Conservation (phyloP, 2,888 invertebrate species). For the Ctenicera cuprea region DNA sequence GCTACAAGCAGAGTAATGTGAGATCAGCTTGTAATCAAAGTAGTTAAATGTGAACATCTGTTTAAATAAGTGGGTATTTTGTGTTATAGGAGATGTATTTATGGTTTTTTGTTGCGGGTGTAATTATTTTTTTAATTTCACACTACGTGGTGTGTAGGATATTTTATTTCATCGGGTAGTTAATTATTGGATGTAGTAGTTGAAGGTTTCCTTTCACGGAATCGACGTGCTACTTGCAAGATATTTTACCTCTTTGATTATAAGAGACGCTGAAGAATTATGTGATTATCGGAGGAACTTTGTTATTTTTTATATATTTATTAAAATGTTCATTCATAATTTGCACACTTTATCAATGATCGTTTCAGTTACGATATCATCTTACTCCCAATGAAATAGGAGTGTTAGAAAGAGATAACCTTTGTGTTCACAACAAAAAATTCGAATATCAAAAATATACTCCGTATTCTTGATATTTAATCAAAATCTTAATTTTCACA, state of each 20-base stretch:
- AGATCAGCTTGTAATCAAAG: slow-evolving; percentile 35
- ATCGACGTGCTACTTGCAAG: slow-evolving; percentile 16
- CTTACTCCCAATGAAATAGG: too few species aligned
- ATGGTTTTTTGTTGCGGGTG: slow-evolving; percentile 37
- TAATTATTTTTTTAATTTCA: slow-evolving; percentile 55
- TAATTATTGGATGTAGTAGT: slow-evolving; percentile 28
- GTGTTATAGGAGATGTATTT: slow-evolving; percentile 51
- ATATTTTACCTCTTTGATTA: background rate
- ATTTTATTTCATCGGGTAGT: slow-evolving; percentile 31
- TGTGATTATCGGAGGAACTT: too few species aligned
- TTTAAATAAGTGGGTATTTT: slow-evolving; percentile 60
- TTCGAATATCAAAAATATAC: too few species aligned
- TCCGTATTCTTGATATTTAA: too few species aligned
- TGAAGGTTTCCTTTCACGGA: slow-evolving; percentile 21
- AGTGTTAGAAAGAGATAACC: too few species aligned
- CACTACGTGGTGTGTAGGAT: slow-evolving; percentile 50
- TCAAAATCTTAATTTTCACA: too few species aligned
- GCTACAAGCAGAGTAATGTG: slow-evolving; percentile 41
- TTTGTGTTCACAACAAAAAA: too few species aligned
- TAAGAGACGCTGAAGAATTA: too few species aligned
- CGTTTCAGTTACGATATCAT: too few species aligned
- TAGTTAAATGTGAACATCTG: slow-evolving; percentile 56
- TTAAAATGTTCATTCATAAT: too few species aligned
- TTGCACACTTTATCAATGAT: too few species aligned
- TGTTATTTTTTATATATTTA: too few species aligned